These are phyloP conservation scores for Nephrotoma appendiculata DNA, from an alignment of 2,888 invertebrate species.

Conservation along the genomic window DNA sequence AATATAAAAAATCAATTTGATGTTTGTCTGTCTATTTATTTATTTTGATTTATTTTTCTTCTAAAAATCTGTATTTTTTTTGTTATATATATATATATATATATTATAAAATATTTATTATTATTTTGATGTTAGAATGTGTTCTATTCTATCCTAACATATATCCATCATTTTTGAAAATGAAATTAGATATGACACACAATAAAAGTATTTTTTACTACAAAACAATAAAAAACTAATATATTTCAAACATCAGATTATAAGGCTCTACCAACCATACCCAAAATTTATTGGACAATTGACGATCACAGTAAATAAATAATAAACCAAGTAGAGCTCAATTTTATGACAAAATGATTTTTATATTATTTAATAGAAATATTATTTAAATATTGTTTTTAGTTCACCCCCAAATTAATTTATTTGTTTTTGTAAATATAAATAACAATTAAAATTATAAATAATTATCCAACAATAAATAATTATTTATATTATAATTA, in stretches of 20 bases:
- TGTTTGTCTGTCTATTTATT: neutral
- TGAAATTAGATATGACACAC: neutral
- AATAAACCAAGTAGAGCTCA: neutral
- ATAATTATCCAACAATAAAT: conserved; percentile 9
- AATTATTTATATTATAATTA: conserved; percentile 8
- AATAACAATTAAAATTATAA: conserved; percentile 7
- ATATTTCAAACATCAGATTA: neutral
- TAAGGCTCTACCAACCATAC: neutral
- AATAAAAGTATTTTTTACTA: neutral
- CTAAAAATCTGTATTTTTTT: neutral
- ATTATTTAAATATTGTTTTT: neutral
- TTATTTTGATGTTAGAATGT: neutral
- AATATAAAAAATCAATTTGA: neutral
- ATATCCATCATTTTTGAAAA: neutral
- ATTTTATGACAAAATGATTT: neutral
- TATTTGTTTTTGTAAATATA: conserved; percentile 11
- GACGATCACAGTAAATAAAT: neutral
- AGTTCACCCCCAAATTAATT: conserved; percentile 13
- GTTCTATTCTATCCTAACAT: neutral
- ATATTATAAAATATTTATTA: neutral
- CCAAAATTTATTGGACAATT: neutral
- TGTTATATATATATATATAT: neutral
- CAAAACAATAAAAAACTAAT: neutral
- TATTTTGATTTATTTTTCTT: neutral
- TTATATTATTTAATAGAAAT: neutral